Conservation (phyloP, 1,140 invertebrate species). For the Drosophila bocqueti region DNA sequence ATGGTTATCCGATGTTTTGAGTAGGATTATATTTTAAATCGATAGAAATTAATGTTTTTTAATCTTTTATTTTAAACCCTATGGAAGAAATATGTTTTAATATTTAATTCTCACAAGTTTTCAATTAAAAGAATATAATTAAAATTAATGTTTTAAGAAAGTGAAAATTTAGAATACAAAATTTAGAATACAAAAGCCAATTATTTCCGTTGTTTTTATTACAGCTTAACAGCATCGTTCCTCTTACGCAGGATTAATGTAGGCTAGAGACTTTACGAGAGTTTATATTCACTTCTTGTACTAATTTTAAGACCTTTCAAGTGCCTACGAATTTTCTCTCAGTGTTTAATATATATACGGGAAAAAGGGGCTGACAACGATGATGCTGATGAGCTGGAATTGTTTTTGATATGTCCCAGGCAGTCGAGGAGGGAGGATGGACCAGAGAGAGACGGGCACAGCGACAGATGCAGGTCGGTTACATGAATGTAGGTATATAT, state of each 20-base stretch:
- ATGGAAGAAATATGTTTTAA: too few relatives aligned
- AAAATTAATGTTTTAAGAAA: background rate
- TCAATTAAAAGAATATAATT: too few relatives aligned
- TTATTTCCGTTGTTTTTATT: background rate
- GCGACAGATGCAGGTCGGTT: slow-evolving; percentile 66
- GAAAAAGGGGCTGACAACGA: slow-evolving; percentile 59
- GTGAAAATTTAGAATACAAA: background rate
- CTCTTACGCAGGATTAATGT: background rate
- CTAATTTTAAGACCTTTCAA: too few relatives aligned
- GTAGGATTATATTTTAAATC: too few relatives aligned
- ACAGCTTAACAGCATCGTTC: background rate
- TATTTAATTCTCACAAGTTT: too few relatives aligned
- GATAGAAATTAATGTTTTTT: too few relatives aligned
- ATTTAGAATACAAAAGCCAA: background rate
- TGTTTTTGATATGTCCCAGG: slow-evolving; percentile 77
- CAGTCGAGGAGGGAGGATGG: slow-evolving; percentile 34
- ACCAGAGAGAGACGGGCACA: slow-evolving; percentile 31
- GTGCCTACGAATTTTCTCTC: background rate
- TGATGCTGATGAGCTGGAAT: slow-evolving; percentile 81
- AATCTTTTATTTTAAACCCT: too few relatives aligned
- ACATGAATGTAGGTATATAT: slow-evolving; percentile 30
- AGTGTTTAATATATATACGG: slow-evolving; percentile 37
- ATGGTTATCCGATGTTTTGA: too few relatives aligned
- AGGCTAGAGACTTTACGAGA: too few relatives aligned
- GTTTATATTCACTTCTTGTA: background rate